phyloP scores from a whole-genome alignment of 1,140 invertebrate genomes.

The Dryas iulia region DNA sequence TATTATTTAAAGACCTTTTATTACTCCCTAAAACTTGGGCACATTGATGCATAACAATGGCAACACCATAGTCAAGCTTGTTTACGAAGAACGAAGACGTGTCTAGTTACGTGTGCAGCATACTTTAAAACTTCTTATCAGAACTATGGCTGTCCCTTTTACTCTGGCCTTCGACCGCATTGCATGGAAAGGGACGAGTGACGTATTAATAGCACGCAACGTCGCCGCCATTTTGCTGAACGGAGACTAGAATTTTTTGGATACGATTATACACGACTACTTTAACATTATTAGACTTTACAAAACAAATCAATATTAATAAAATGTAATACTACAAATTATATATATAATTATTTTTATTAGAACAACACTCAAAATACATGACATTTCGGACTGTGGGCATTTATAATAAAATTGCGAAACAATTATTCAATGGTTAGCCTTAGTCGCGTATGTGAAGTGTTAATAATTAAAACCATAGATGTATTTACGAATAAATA shows the following conservation, averaged over 20 bases:
- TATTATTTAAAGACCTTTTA: neutral
- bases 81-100: conserved; percentile 77
- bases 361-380: neutral
- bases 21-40: conserved; percentile 32
- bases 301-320: neutral
- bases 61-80: conserved; percentile 63
- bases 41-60: conserved; percentile 38
- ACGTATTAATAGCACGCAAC: conserved; percentile 72
- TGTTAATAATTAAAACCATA: conserved; percentile 15
- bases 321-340: neutral
- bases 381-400: conserved; percentile 17
- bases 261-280: conserved; percentile 27
- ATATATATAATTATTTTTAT: conserved; percentile 4
- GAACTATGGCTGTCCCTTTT: conserved; percentile 60
- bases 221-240: conserved; percentile 76
- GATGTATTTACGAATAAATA: conserved; percentile 20
- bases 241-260: conserved; percentile 60
- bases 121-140: conserved; percentile 62
- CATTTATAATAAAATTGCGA: conserved; percentile 23
- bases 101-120: conserved; percentile 76
- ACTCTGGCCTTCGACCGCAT: conserved; percentile 20
- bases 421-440: conserved; percentile 19
- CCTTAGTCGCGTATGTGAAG: neutral
- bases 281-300: conserved; percentile 15
- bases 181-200: conserved; percentile 51